Evolutionary conservation across 2,113 vertebrate genomes (phyloP).

Genomic region (Rhadina sibilatrix): DNA sequence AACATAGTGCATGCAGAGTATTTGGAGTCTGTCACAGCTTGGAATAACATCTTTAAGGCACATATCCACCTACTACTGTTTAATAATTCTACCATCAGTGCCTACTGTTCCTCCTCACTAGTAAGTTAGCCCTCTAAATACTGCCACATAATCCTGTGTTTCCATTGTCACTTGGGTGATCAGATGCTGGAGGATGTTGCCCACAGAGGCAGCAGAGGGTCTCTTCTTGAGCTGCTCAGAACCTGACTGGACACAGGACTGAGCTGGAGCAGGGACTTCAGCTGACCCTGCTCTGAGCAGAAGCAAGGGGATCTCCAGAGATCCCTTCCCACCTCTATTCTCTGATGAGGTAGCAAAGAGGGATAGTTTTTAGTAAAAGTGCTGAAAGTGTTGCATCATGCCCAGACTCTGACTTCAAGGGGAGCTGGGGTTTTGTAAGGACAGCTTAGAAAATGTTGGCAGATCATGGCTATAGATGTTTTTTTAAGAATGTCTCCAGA

Average conservation of each 20-base stretch:
- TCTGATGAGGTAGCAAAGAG: neutral
- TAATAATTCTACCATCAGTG: neutral
- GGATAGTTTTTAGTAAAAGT: neutral
- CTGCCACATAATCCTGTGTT: neutral
- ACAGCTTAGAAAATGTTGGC: neutral
- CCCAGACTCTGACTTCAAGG: neutral
- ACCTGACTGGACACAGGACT: neutral
- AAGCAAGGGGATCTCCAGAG: neutral
- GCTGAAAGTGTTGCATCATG: neutral
- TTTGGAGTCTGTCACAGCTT: neutral
- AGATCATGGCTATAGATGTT: neutral
- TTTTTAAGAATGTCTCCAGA: neutral
- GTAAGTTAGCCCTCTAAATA: neutral
- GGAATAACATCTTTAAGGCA: neutral
- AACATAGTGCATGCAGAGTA: neutral
- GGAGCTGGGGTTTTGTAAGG: neutral
- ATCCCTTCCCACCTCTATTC: neutral
- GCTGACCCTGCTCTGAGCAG: neutral
- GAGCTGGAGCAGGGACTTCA: neutral
- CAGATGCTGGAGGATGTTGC: neutral
- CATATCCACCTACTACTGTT: neutral
- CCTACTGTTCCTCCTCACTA: neutral
- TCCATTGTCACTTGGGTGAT: neutral
- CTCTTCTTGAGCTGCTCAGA: neutral
- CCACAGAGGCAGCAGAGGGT: neutral